Conservation (phyloP, 2,888 invertebrate species). For the Hirtodrosophila cameraria region DNA sequence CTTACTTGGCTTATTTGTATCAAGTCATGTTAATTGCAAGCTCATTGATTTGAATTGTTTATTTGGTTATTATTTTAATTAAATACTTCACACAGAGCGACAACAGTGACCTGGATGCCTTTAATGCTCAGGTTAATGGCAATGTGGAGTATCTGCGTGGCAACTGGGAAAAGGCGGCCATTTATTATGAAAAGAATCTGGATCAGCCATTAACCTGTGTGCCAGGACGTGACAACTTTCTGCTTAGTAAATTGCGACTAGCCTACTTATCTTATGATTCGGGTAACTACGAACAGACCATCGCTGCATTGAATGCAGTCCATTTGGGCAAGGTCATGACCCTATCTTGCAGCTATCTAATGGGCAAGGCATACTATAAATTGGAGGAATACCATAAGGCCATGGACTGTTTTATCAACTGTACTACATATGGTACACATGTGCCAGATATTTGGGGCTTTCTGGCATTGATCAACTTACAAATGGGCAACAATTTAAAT, state of each 20-base stretch:
- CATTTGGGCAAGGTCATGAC: constrained; percentile 12
- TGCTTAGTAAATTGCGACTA: constrained; percentile 57
- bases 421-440: constrained; percentile 57
- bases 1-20: too few species aligned
- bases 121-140: constrained; percentile 69
- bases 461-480: constrained; percentile 73
- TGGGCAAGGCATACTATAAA: constrained; percentile 67
- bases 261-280: constrained; percentile 50
- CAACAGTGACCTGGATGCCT: constrained; percentile 13
- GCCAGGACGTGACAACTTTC: constrained; percentile 29
- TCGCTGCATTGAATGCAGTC: constrained; percentile 27
- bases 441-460: constrained; percentile 75
- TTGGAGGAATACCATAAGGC: constrained; percentile 47
- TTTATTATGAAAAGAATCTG: constrained; percentile 42
- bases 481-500: constrained; percentile 59
- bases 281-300: constrained; percentile 35
- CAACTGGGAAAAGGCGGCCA: constrained; percentile 38
- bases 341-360: constrained; percentile 40
- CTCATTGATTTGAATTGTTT: too few species aligned
- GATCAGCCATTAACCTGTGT: background rate
- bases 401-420: constrained; percentile 46
- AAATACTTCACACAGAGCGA: too few species aligned
- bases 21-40: too few species aligned
- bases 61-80: too few species aligned
- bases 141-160: constrained; percentile 62